Evolutionary conservation across 92 coral and sea anemone genomes (phyloP).

Genomic region (Scolanthus callimorphus): DNA sequence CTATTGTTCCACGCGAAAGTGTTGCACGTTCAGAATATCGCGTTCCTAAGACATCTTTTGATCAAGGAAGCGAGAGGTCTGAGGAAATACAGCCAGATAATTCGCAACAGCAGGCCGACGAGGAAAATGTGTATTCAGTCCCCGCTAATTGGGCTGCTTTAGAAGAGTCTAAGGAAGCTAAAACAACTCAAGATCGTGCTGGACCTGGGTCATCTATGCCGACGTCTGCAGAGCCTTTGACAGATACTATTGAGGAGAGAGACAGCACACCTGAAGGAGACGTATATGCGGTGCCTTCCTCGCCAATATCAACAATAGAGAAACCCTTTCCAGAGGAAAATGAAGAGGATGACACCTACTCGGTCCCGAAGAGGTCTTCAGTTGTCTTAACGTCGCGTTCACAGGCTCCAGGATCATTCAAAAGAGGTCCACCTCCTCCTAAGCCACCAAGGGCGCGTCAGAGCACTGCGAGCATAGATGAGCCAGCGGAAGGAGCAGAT

Average conservation of each 20-base stretch:
- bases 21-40: slow-evolving; percentile 20
- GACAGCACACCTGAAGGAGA: slow-evolving; percentile 1
- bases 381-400: slow-evolving; percentile 6
- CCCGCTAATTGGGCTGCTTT: neutral
- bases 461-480: slow-evolving; percentile 1
- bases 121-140: neutral
- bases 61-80: neutral
- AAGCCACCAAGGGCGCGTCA: slow-evolving; percentile 54
- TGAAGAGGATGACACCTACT: neutral
- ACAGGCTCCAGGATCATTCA: slow-evolving; percentile 10
- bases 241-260: neutral
- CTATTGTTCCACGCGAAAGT: too few species aligned
- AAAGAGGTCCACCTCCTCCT: slow-evolving; percentile 25
- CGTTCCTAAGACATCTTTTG: slow-evolving; percentile 8
- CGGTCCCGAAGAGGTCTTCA: slow-evolving; percentile 6
- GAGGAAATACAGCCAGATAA: slow-evolving; percentile 3
- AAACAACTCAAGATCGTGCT: neutral
- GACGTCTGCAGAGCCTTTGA: neutral
- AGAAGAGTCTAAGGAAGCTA: neutral
- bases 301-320: slow-evolving; percentile 26
- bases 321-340: too few species aligned
- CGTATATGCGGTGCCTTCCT: slow-evolving; percentile 35
- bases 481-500: slow-evolving; percentile 1
- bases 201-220: neutral
- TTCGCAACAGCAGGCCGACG: neutral